phyloP scores from a whole-genome alignment of 2,113 vertebrate genomes.

The Panthera uncia region DNA sequence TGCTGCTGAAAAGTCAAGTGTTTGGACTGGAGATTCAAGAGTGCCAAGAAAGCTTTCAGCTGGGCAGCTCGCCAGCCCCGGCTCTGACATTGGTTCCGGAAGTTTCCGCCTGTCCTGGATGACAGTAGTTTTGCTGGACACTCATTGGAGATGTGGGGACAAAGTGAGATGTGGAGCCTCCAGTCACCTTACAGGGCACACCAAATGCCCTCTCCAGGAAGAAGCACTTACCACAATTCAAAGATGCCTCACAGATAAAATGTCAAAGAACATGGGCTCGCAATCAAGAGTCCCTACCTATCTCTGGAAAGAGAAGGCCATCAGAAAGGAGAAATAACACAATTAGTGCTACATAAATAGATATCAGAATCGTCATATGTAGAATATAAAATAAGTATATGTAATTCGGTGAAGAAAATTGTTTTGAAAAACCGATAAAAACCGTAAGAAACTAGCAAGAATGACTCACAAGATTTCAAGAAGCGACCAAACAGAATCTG shows the following conservation, averaged over 20 bases:
- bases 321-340: background rate
- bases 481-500: background rate
- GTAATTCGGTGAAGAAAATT: background rate
- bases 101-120: background rate
- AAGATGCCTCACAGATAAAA: background rate
- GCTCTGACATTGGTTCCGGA: background rate
- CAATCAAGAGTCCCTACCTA: background rate
- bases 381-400: background rate
- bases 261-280: background rate
- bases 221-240: background rate
- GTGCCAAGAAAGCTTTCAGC: background rate
- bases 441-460: background rate
- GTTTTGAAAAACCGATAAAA: background rate
- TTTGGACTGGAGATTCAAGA: background rate
- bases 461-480: background rate
- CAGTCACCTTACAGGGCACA: background rate
- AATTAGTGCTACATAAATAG: background rate
- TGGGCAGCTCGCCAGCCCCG: too few species aligned
- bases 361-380: background rate
- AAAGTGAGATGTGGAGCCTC: too few species aligned
- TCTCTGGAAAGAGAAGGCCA: background rate
- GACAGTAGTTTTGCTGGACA: background rate
- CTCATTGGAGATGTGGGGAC: fast-evolving
- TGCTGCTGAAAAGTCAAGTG: background rate
- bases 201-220: background rate